Base-by-base conservation (phyloP, 30 jellyfish, hydroid and myxozoan genomes). In the Calvadosia cruxmelitensis region DNA sequence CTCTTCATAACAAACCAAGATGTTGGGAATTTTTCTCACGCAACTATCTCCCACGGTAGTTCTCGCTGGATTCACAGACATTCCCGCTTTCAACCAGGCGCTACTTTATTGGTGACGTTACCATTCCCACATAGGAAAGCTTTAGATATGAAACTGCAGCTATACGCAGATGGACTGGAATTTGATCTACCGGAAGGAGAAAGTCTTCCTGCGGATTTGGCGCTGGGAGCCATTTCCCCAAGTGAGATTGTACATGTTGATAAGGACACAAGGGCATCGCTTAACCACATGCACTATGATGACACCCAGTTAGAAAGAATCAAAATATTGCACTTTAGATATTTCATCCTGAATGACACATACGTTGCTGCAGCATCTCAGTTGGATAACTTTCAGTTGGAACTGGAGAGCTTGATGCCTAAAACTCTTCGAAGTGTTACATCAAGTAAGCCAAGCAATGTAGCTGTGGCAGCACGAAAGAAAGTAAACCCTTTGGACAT, bases 91-190 rank as follows among this genome's bases (percentile, higher is more conserved):
- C 63, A 57, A 23, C 82, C 83, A 48, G 97, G 97, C 7, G 97
- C 97, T 23, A 73, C 86, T 3, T 30, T 87, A 1, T 75, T 87
- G 32, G 94, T 87, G 3, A 87, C 97, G 35, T 63, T 87, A 20
- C 97, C 97, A 26, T 87, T 87, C 53, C 97, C 97, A 67, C 75
- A 78, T 50, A 83, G 97, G 2, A 87, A 87, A 87, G 97, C 97
- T 7, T 42, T 87, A 67, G 97, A 87, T 69, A 87, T 87, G 97
- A 79, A 87, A 68, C 69, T 87, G 25, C 91, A 87, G 66, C 50
- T 87, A 31, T 77, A 34, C 25, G 64, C 94, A 1, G 97, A 87
- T 61, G 94, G 94, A 10, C 73, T 87, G 29, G 94, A 78, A 33
- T 87, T 87, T 66, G 48, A 85, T 36, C 66, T 87, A 50, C 97